Percentiles rank a stretch among this genome's conserved stretches.
phyloP scores from a whole-genome alignment of 2,888 invertebrate genomes.

The Baccha elongata region DNA sequence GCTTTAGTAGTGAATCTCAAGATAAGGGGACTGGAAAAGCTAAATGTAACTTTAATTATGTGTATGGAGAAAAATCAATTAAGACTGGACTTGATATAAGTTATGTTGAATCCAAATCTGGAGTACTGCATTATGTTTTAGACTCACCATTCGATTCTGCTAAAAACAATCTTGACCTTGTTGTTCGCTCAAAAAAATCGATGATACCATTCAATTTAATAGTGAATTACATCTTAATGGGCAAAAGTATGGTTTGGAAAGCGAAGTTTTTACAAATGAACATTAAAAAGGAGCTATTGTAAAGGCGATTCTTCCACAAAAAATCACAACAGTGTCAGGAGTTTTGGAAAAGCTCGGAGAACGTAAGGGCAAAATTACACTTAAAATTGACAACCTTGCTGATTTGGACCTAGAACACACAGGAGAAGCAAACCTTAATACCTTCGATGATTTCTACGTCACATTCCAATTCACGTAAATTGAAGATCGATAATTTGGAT shows the following conservation, averaged over 20 bases:
- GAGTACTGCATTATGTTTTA: constrained; percentile 81
- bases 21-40: constrained; percentile 75
- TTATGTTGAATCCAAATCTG: constrained; percentile 80
- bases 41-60: constrained; percentile 76
- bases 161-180: constrained; percentile 83
- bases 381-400: constrained; percentile 84
- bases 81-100: constrained; percentile 80
- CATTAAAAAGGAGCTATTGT: constrained; percentile 84
- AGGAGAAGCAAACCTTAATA: constrained; percentile 84
- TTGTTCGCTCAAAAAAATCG: constrained; percentile 79
- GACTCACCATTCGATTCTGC: constrained; percentile 83
- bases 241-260: constrained; percentile 84
- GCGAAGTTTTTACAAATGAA: constrained; percentile 84
- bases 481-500: constrained; percentile 86
- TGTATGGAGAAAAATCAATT: constrained; percentile 81
- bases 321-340: constrained; percentile 78
- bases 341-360: constrained; percentile 82
- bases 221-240: constrained; percentile 84
- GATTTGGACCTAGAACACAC: constrained; percentile 84
- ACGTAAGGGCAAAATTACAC: constrained; percentile 84
- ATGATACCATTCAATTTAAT: constrained; percentile 81
- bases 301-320: constrained; percentile 84
- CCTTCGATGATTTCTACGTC: constrained; percentile 87
- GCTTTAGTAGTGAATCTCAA: constrained; percentile 76
- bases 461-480: constrained; percentile 85